These are phyloP conservation scores for Microcebus griseorufus DNA, from an alignment of 2,113 vertebrate genomes.

Conservation along the genomic window DNA sequence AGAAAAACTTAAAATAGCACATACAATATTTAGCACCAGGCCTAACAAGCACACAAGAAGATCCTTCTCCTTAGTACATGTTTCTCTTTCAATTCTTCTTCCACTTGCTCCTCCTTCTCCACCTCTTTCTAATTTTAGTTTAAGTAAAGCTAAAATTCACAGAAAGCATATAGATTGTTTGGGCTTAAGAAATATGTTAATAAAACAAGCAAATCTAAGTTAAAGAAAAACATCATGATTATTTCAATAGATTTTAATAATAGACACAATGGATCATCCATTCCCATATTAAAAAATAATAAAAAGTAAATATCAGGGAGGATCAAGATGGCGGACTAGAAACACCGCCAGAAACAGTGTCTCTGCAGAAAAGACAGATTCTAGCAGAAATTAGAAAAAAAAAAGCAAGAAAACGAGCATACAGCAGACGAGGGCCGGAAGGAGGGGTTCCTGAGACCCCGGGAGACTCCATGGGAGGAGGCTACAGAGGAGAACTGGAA, in stretches of 20 bases:
- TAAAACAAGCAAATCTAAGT: not conserved
- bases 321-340: too few relatives aligned
- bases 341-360: too few relatives aligned
- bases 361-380: too few relatives aligned
- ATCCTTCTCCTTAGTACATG: rapidly evolving
- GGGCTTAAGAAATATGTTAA: not conserved
- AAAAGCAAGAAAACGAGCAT: too few relatives aligned
- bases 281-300: not conserved
- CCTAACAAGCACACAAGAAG: not conserved
- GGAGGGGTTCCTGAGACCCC: too few relatives aligned
- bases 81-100: not conserved
- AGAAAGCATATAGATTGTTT: not conserved
- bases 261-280: not conserved
- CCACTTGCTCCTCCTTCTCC: not conserved
- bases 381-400: too few relatives aligned
- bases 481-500: too few relatives aligned
- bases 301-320: not conserved
- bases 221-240: not conserved
- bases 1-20: not conserved
- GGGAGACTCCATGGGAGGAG: too few relatives aligned
- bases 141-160: not conserved
- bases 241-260: slow-evolving; percentile 11
- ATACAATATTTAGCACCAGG: not conserved
- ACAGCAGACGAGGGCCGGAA: too few relatives aligned
- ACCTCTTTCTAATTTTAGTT: not conserved